These are phyloP conservation scores for Myopa testacea DNA, from an alignment of 2,888 invertebrate species.

Conservation along the genomic window DNA sequence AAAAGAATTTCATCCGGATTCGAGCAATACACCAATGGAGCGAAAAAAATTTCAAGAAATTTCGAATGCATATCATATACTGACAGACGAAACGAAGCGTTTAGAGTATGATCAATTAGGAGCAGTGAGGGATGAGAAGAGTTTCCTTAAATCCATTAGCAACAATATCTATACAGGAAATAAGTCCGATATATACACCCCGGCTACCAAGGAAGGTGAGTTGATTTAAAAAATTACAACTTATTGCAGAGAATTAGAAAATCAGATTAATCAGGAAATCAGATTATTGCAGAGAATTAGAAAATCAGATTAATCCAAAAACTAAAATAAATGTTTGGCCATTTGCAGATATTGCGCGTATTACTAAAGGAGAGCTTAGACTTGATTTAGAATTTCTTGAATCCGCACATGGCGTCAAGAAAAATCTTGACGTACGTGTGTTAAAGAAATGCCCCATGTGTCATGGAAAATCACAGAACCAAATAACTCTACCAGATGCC, in stretches of 20 bases:
- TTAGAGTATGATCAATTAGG: slow-evolving; percentile 69
- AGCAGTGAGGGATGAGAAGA: slow-evolving; percentile 54
- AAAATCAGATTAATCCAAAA: too few relatives aligned
- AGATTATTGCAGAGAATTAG: too few relatives aligned
- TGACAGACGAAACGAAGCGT: slow-evolving; percentile 84
- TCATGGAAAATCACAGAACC: slow-evolving; percentile 57
- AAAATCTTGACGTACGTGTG: slow-evolving; percentile 56
- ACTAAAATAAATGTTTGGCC: not conserved
- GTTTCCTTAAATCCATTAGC: slow-evolving; percentile 51
- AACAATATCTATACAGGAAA: slow-evolving; percentile 42
- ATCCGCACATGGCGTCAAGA: slow-evolving; percentile 60
- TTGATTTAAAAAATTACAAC: not conserved
- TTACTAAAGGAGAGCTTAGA: slow-evolving; percentile 52
- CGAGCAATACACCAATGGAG: slow-evolving; percentile 53
- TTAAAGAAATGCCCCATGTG: slow-evolving; percentile 60
- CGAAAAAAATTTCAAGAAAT: slow-evolving; percentile 80
- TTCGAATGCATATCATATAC: slow-evolving; percentile 97
- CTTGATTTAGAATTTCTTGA: slow-evolving; percentile 60
- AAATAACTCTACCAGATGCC: slow-evolving; percentile 53
- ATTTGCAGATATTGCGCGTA: slow-evolving; percentile 51
- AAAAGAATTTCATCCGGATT: slow-evolving; percentile 65
- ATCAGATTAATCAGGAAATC: too few relatives aligned
- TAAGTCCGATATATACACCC: slow-evolving; percentile 36
- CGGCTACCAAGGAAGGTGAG: slow-evolving; percentile 49
- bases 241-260: too few relatives aligned